A percentile compares a stretch with the other conserved stretches of the same genome.
Evolutionary conservation across 2,113 vertebrate genomes (phyloP).

Genomic region (Orycteropus afer): DNA sequence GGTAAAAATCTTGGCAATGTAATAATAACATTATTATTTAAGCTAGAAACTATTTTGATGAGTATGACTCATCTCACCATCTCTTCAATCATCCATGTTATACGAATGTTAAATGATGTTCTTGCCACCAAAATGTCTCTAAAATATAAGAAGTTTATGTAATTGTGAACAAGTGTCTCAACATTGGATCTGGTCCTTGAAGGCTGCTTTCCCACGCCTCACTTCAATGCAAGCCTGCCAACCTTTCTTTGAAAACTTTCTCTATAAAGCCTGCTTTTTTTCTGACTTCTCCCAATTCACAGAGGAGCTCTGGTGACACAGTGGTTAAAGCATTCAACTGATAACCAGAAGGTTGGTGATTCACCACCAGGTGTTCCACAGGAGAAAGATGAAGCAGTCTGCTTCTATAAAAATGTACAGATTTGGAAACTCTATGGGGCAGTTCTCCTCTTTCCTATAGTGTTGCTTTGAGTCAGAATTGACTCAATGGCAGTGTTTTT

Average conservation of each 20-base stretch:
- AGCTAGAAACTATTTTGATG: background rate
- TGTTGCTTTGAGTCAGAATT: too few species aligned
- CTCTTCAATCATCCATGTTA: background rate
- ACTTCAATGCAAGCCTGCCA: background rate
- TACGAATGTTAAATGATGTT: background rate
- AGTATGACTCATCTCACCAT: background rate
- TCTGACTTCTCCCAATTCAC: background rate
- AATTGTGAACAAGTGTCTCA: background rate
- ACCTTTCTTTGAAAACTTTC: background rate
- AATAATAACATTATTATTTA: constrained; percentile 9
- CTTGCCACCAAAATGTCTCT: background rate
- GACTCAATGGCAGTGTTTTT: too few species aligned
- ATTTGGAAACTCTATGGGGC: too few species aligned
- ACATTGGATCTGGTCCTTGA: background rate
- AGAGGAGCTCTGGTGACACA: too few species aligned
- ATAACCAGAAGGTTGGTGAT: too few species aligned
- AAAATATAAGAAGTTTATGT: background rate
- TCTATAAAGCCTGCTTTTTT: background rate
- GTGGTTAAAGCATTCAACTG: too few species aligned
- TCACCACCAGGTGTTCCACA: too few species aligned
- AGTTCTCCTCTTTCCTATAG: too few species aligned
- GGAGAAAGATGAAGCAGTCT: too few species aligned
- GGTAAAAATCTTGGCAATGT: background rate
- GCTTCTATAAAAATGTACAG: too few species aligned
- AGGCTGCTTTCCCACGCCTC: background rate